Percentiles rank a stretch among this genome's conserved stretches.
Conservation (phyloP, 2,113 vertebrate species). For the Phrynosoma platyrhinos region DNA sequence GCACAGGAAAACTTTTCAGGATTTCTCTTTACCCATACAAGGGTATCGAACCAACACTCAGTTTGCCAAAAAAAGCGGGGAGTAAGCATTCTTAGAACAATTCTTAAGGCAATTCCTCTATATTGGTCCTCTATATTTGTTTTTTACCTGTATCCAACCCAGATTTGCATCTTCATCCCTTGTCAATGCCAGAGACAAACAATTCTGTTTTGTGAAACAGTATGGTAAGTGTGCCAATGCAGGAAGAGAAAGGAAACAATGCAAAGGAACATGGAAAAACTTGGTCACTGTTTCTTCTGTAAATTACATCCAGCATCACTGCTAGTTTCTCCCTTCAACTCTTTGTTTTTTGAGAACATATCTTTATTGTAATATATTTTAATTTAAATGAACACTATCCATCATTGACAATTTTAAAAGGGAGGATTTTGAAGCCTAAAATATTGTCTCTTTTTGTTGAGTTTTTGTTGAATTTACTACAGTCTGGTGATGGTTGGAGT, state of each 20-base stretch:
- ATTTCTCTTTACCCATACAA: conserved; percentile 13
- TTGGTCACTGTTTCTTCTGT: conserved; percentile 36
- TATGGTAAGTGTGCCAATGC: neutral
- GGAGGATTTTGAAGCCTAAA: neutral
- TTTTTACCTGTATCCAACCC: neutral
- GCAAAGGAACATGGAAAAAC: conserved; percentile 25
- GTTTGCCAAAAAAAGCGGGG: neutral
- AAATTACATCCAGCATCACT: neutral
- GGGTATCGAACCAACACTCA: neutral
- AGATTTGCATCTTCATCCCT: conserved; percentile 23
- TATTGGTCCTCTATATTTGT: neutral
- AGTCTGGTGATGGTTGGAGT: neutral
- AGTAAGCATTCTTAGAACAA: neutral
- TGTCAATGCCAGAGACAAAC: neutral
- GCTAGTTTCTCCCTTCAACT: neutral
- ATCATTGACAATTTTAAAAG: neutral
- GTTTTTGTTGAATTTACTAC: neutral
- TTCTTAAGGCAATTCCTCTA: neutral
- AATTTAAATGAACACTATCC: neutral
- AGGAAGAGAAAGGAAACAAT: neutral
- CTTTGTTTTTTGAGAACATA: neutral
- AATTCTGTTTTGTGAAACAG: conserved; percentile 5
- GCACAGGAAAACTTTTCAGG: neutral
- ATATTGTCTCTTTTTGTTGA: neutral
- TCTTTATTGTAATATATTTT: neutral